Evolutionary conservation across 2,797 vertebrate genomes (phyloP).

Genomic region (Adelosebastes latens): DNA sequence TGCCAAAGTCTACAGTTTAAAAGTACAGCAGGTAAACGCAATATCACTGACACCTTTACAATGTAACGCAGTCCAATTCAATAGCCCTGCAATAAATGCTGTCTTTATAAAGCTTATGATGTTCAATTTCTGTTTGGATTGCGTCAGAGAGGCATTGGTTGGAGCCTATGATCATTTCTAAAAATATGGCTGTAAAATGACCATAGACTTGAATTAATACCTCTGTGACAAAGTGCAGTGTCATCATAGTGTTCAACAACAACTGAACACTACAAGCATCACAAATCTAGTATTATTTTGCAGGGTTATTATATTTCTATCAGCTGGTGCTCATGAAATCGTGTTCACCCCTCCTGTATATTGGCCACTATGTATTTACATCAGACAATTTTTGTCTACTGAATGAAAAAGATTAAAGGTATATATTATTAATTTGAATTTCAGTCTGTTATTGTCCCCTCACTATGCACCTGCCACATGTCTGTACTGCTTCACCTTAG

Average conservation of each 20-base stretch:
- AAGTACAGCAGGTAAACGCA: slow-evolving; percentile 61
- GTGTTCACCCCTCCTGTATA: slow-evolving; percentile 52
- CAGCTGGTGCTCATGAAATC: slow-evolving; percentile 31
- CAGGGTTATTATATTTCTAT: slow-evolving; percentile 36
- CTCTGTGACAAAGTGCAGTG: slow-evolving; percentile 42
- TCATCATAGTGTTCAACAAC: slow-evolving; percentile 28
- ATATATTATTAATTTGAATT: slow-evolving; percentile 58
- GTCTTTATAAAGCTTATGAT: slow-evolving; percentile 21
- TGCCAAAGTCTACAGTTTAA: slow-evolving; percentile 73
- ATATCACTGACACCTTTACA: slow-evolving; percentile 45
- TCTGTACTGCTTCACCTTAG: slow-evolving; percentile 8
- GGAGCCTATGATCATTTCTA: slow-evolving; percentile 29
- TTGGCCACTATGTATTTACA: slow-evolving; percentile 74
- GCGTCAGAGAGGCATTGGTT: slow-evolving; percentile 39
- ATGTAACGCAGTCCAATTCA: slow-evolving; percentile 25
- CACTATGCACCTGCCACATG: slow-evolving; percentile 22
- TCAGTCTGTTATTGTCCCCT: slow-evolving; percentile 46
- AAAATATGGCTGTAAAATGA: slow-evolving; percentile 62
- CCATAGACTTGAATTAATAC: slow-evolving; percentile 36
- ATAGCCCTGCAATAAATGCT: slow-evolving; percentile 34
- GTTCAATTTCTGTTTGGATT: slow-evolving; percentile 31
- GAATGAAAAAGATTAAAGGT: slow-evolving; percentile 66
- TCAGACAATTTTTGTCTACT: slow-evolving; percentile 55
- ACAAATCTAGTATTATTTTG: slow-evolving; percentile 27
- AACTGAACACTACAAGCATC: slow-evolving; percentile 30